Evolutionary conservation across 2,888 invertebrate species (phyloP).

Genomic region (Meteorus cinctellus): DNA sequence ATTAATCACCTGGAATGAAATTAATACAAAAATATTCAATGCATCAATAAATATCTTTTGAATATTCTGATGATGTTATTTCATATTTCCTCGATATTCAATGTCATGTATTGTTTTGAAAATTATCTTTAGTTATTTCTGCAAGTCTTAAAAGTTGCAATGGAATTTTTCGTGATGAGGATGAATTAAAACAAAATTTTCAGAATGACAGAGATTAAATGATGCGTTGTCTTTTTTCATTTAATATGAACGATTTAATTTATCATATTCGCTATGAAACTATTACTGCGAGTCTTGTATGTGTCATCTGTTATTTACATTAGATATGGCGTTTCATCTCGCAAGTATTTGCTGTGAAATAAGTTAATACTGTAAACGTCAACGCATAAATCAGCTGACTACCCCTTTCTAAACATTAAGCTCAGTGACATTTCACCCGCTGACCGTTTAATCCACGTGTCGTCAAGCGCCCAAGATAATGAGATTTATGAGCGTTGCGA

Average conservation of each 20-base stretch:
- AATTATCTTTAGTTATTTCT: too few species aligned
- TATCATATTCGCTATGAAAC: not conserved
- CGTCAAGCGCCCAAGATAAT: constrained; percentile 45
- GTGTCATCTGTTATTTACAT: not conserved
- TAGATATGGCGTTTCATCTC: not conserved
- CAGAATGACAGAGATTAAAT: too few species aligned
- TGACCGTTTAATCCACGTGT: constrained; percentile 41
- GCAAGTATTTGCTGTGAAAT: constrained; percentile 18
- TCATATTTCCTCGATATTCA: too few species aligned
- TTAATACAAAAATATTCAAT: too few species aligned
- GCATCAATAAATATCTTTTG: too few species aligned
- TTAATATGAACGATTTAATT: not conserved
- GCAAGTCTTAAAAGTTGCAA: too few species aligned
- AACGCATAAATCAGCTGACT: constrained; percentile 50
- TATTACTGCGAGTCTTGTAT: not conserved
- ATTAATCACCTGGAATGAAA: too few species aligned
- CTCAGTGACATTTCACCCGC: constrained; percentile 39
- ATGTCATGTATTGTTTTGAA: too few species aligned
- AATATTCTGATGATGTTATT: too few species aligned
- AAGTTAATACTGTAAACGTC: constrained; percentile 47
- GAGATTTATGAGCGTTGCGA: constrained; percentile 48
- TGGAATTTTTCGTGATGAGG: too few species aligned
- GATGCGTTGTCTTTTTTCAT: too few species aligned
- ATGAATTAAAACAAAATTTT: too few species aligned
- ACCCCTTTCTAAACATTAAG: constrained; percentile 48